Percentiles rank a stretch among this genome's conserved stretches.
These are phyloP conservation scores for Drosophila paucipuncta DNA, from an alignment of 2,888 invertebrate species.

Conservation along the genomic window DNA sequence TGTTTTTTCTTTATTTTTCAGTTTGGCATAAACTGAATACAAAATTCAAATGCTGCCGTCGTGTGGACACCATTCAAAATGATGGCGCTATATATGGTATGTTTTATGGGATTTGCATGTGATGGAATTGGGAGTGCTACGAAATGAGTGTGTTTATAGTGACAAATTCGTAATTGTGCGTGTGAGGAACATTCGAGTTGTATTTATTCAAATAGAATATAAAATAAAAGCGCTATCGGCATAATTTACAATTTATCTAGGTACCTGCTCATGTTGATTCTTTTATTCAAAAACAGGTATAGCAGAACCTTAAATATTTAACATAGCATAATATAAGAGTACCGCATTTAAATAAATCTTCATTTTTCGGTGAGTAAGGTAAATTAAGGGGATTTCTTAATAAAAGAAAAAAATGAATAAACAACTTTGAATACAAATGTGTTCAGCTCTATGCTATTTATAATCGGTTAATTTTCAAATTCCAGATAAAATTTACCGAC, in stretches of 20 bases:
- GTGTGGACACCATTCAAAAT: constrained; percentile 51
- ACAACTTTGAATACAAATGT: background rate
- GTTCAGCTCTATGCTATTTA: constrained; percentile 5
- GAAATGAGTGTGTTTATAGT: constrained; percentile 19
- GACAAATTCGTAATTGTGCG: constrained; percentile 8
- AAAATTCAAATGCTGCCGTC: constrained; percentile 31
- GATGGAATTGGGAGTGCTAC: constrained; percentile 51
- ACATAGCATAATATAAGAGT: background rate
- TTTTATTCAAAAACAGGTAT: too few species aligned
- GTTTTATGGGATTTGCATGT: constrained; percentile 62
- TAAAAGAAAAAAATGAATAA: background rate
- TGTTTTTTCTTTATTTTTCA: constrained; percentile 13
- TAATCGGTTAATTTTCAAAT: constrained; percentile 6
- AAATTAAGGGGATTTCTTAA: background rate
- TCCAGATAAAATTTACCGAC: constrained; percentile 1
- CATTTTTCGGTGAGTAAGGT: background rate
- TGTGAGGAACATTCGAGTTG: constrained; percentile 3
- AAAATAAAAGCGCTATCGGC: background rate
- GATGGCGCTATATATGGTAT: constrained; percentile 43
- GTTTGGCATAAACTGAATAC: constrained; percentile 31
- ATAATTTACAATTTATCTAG: background rate
- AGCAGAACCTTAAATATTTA: background rate
- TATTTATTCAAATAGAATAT: constrained; percentile 22
- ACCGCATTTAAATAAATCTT: background rate
- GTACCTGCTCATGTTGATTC: background rate